A percentile compares a stretch with the other conserved stretches of the same genome.
Conservation (phyloP, 2,113 vertebrate species). For the Mesembrinibis cayennensis region DNA sequence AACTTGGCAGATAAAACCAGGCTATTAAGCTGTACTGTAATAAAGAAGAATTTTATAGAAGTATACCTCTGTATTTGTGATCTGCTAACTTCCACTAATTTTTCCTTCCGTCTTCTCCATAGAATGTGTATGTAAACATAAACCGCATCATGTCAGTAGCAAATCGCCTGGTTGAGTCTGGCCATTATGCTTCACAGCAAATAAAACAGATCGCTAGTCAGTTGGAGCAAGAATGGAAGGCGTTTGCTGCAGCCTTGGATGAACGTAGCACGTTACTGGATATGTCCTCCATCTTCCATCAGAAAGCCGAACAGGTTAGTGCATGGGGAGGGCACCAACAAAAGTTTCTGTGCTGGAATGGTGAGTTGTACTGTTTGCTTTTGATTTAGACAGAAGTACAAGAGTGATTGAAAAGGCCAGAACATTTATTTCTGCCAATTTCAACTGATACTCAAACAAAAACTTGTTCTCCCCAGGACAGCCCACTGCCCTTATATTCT, state of each 20-base stretch:
- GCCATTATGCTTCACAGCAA: conserved; percentile 96
- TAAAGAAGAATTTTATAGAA: neutral
- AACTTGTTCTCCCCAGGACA: neutral
- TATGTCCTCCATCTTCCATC: conserved; percentile 97
- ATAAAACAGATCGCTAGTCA: conserved; percentile 96
- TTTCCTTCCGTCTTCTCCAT: neutral
- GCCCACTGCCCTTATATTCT: neutral
- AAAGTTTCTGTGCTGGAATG: neutral
- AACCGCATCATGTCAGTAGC: conserved; percentile 98
- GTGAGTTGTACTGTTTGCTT: neutral
- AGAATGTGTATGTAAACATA: conserved; percentile 99
- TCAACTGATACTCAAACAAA: neutral
- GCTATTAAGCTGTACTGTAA: neutral
- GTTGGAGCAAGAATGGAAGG: conserved; percentile 98
- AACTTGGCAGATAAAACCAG: neutral
- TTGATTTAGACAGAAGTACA: neutral
- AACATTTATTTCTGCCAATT: neutral
- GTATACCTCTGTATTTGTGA: neutral
- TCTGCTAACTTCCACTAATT: neutral
- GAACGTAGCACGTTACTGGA: conserved; percentile 94
- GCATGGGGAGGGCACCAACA: neutral
- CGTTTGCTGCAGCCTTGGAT: conserved; percentile 93
- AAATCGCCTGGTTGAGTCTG: conserved; percentile 91
- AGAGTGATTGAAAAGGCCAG: neutral
- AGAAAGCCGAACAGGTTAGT: conserved; percentile 95